A percentile compares a stretch with the other conserved stretches of the same genome.
phyloP scores from a whole-genome alignment of 2,113 vertebrate species.

The Marmota flaviventris region DNA sequence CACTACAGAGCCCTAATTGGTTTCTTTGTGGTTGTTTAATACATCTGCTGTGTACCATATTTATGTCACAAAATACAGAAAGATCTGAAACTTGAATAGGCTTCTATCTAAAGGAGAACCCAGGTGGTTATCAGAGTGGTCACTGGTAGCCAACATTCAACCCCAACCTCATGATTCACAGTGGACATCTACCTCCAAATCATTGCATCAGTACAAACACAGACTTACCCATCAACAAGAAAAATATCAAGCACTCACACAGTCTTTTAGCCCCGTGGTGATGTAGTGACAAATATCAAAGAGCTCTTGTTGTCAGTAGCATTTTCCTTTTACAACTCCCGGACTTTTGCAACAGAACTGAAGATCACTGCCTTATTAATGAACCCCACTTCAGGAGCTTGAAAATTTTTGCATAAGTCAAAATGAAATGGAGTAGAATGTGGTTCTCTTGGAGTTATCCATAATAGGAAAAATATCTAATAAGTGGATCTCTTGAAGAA shows the following conservation, averaged over 20 bases:
- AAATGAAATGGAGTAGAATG: conserved; percentile 30
- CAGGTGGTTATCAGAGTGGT: not conserved
- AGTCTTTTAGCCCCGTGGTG: not conserved
- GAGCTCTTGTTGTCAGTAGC: not conserved
- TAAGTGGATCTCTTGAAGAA: not conserved
- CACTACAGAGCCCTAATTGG: not conserved
- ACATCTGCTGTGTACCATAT: not conserved
- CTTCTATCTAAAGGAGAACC: conserved; percentile 18
- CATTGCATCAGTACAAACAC: not conserved
- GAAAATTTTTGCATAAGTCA: conserved; percentile 18
- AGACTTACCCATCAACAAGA: not conserved
- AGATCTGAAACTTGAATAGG: not conserved
- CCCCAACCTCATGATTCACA: not conserved
- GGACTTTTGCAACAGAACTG: conserved; percentile 8
- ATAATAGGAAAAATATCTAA: not conserved
- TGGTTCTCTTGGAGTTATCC: not conserved
- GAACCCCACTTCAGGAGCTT: not conserved
- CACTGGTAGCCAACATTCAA: conserved; percentile 5
- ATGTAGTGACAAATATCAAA: conserved; percentile 23
- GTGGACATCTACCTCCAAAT: not conserved
- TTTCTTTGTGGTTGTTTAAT: not conserved
- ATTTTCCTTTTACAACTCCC: conserved; percentile 18
- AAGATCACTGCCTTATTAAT: not conserved
- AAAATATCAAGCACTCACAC: not conserved
- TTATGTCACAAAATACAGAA: conserved; percentile 9